A percentile compares a stretch with the other conserved stretches of the same genome.
Conservation (phyloP, 2,797 vertebrate species). For the Acridotheres tristis region DNA sequence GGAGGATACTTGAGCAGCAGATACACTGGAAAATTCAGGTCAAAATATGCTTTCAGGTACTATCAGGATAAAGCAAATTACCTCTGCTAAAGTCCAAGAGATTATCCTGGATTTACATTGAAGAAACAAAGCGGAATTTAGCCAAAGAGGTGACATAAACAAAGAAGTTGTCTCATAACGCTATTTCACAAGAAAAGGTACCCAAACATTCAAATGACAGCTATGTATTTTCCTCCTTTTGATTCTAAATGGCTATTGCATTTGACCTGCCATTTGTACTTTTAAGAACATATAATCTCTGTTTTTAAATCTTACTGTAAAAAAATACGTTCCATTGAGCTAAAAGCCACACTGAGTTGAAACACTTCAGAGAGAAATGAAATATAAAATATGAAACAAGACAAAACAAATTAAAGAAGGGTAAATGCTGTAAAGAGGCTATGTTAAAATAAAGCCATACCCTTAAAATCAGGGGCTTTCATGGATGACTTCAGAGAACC, state of each 20-base stretch:
- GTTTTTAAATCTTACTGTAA: background rate
- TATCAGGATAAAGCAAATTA: background rate
- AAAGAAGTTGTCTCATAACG: background rate
- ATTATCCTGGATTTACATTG: background rate
- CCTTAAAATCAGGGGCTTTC: background rate
- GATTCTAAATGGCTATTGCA: background rate
- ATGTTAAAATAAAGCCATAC: background rate
- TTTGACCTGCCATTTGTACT: background rate
- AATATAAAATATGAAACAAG: background rate
- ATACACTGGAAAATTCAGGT: background rate
- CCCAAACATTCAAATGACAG: background rate
- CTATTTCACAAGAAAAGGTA: background rate
- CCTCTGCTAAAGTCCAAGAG: background rate
- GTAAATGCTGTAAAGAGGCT: background rate
- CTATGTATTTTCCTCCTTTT: background rate
- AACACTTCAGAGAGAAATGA: background rate
- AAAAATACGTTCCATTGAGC: background rate
- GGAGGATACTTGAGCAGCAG: background rate
- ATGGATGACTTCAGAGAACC: background rate
- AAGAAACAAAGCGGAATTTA: background rate
- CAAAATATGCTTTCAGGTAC: constrained; percentile 31
- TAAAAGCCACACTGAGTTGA: background rate
- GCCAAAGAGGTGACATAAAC: background rate
- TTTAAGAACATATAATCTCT: background rate
- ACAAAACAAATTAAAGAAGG: background rate